A percentile compares a stretch with the other conserved stretches of the same genome.
Evolutionary conservation across 2,113 vertebrate species (phyloP).

Genomic region (Chaenogobius annularis): DNA sequence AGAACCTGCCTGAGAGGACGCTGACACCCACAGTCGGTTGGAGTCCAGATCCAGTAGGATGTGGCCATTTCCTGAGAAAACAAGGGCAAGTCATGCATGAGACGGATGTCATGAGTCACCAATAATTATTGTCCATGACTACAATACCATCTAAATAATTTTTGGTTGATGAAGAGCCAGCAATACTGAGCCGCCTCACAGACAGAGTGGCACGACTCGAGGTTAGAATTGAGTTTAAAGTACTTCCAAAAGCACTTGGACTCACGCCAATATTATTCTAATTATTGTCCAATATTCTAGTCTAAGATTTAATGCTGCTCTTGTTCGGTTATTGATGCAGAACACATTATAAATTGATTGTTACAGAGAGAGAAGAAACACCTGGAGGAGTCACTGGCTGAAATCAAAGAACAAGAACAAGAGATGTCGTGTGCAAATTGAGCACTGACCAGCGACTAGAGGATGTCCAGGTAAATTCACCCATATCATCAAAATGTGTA

Average conservation of each 20-base stretch:
- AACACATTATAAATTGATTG: not conserved
- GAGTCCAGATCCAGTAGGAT: conserved; percentile 82
- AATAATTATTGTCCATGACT: not conserved
- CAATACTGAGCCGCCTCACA: conserved; percentile 57
- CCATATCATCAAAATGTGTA: no score
- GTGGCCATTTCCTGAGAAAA: conserved; percentile 82
- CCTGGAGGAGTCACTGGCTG: conserved; percentile 78
- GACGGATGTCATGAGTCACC: not conserved
- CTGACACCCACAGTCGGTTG: conserved; percentile 86
- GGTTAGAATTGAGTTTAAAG: conserved; percentile 67
- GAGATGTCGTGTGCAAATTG: conserved; percentile 77
- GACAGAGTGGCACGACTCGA: conserved; percentile 74
- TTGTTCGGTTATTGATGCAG: not conserved
- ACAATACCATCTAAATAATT: not conserved
- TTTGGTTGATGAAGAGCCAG: not conserved
- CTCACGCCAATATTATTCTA: no score
- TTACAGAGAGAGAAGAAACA: conserved; percentile 83
- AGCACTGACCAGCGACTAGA: conserved; percentile 82
- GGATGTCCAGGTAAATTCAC: conserved; percentile 80
- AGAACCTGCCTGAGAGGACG: conserved; percentile 71
- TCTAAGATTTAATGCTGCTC: not conserved
- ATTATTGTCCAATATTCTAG: not conserved
- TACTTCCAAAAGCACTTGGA: not conserved
- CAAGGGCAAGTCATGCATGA: not conserved
- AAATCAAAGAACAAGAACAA: conserved; percentile 80